These are phyloP conservation scores for Hypocryptadius cinnamomeus DNA, from an alignment of 2,113 vertebrate genomes.

Conservation along the genomic window DNA sequence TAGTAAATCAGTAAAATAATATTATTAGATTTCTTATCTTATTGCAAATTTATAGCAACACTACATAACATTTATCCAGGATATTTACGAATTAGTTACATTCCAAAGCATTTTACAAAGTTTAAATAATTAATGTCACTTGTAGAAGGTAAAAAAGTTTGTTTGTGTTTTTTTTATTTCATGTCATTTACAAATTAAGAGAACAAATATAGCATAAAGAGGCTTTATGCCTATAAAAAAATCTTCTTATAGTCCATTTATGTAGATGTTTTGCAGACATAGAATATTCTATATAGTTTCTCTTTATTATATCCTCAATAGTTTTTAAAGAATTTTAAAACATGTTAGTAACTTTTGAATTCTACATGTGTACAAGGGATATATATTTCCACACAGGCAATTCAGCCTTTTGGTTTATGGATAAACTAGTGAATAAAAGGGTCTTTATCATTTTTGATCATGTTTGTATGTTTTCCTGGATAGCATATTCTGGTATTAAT, in stretches of 20 bases:
- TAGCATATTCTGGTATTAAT: background rate
- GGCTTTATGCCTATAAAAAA: background rate
- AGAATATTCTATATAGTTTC: background rate
- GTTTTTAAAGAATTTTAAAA: background rate
- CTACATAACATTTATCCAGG: background rate
- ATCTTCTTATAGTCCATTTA: background rate
- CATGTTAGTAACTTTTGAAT: background rate
- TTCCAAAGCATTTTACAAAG: background rate
- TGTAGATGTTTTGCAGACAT: background rate
- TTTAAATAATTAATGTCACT: background rate
- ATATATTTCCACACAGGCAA: background rate
- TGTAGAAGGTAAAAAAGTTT: background rate
- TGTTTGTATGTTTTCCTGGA: background rate
- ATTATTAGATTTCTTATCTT: background rate
- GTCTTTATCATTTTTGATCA: background rate
- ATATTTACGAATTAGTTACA: background rate
- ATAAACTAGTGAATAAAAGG: background rate
- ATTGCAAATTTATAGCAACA: background rate
- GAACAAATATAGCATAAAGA: background rate
- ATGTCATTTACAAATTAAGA: background rate
- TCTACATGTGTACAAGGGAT: rapidly evolving
- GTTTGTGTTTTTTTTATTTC: background rate
- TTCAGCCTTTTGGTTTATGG: background rate
- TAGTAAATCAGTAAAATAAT: background rate
- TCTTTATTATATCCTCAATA: background rate